phyloP scores from a whole-genome alignment of 2,888 invertebrate genomes.

The Dascillus cervinus region DNA sequence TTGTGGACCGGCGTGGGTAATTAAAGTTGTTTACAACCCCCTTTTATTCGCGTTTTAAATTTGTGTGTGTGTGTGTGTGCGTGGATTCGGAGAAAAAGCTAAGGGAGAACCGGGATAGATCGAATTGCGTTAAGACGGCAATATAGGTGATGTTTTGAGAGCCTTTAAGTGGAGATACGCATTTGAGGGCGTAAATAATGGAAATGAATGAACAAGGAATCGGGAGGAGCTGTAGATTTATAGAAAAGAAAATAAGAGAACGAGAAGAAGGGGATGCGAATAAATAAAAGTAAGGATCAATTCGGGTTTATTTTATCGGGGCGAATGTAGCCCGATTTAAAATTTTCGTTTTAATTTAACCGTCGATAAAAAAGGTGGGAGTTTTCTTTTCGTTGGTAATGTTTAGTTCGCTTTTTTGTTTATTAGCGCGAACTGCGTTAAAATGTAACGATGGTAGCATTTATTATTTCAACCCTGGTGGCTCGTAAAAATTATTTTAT shows the following conservation, averaged over 20 bases:
- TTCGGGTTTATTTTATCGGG: constrained; percentile 2
- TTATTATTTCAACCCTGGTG: too few species aligned
- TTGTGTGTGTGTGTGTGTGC: too few species aligned
- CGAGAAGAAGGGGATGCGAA: constrained; percentile 12
- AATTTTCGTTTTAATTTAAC: too few species aligned
- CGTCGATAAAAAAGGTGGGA: too few species aligned
- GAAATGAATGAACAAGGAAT: constrained; percentile 24
- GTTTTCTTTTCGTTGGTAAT: too few species aligned
- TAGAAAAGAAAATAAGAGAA: constrained; percentile 15
- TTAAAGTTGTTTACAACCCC: constrained; percentile 31
- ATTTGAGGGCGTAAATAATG: constrained; percentile 23
- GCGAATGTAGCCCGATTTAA: too few species aligned
- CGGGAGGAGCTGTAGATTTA: constrained; percentile 14
- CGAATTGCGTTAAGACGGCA: constrained; percentile 11
- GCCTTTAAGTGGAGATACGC: constrained; percentile 18
- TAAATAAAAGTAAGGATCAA: constrained; percentile 12
- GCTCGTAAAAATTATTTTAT: too few species aligned
- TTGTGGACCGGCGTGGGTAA: constrained; percentile 28
- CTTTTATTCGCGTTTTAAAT: constrained; percentile 28
- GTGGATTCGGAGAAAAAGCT: too few species aligned
- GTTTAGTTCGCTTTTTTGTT: too few species aligned
- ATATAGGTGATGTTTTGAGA: constrained; percentile 17
- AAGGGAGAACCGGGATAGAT: constrained; percentile 8
- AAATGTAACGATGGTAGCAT: too few species aligned
- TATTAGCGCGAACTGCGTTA: too few species aligned